Evolutionary conservation across 2,113 vertebrate genomes (phyloP), one percentile per base, ranked within the genome.

Genomic region (Thryonomys swinderianus): DNA sequence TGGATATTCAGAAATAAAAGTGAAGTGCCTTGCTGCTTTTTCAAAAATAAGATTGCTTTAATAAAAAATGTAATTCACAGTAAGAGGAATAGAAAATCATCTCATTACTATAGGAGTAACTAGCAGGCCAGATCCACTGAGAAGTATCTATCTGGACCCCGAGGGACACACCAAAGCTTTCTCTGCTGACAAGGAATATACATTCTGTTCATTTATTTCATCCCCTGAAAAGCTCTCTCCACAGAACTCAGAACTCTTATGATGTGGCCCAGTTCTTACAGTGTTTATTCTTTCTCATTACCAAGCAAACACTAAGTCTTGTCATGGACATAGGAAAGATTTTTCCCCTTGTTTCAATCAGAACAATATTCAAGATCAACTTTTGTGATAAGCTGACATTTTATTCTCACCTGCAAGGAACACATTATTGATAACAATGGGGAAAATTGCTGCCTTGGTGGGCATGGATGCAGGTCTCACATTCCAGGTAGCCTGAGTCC

Each of bases 1-100:
- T 88, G 27, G 45, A 12, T 40, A 92, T 61, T 61, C 57, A 95
- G 76, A 91, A 94, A 96, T 93, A 32, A 95, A 95, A 96, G 27
- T 74, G 73, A 62, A 78, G 34, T 78, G 11, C 53, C 11, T 95
- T 97, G 92, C 34, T 85, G 48, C 5, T 76, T 80, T 95, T 95
- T 40, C 34, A 40, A 32, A 82, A 88, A 94, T 88, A 45, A 78
- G 69, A 23, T 86, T 96, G 13, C 37, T 62, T 94, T 61, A 94
- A 66, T 83, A 81, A 81, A 91, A 95, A 90, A 88, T 94, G 73
- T 20, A 80, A 66, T 82, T 93, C 64, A 73, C 14, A 67, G 88
- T 53, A 25, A 95, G 67, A 59, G 18, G 94, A 92, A 69, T 55
- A 82, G 85, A 93, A 91, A 90, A 85, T 85, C 82, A 92, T 16